Percentiles rank a stretch among this genome's conserved stretches.
Evolutionary conservation across 2,113 vertebrate species (phyloP).

Genomic region (Plecotus auritus): DNA sequence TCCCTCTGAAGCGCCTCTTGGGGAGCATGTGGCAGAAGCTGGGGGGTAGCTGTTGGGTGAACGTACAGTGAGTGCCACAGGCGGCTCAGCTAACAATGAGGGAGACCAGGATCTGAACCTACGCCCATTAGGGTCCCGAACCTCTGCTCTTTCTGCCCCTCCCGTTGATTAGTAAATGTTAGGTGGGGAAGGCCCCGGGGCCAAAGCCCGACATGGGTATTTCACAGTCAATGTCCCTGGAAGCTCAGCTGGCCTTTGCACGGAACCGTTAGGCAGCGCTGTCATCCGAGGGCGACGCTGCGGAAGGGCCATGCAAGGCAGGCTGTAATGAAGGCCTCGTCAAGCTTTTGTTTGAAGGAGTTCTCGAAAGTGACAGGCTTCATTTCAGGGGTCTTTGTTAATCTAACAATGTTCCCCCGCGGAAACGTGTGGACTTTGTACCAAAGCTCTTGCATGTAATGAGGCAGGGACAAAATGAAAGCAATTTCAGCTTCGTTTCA

Average conservation of each 20-base stretch:
- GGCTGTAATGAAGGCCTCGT: neutral
- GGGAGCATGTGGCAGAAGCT: neutral
- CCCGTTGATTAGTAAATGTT: neutral
- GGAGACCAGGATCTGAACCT: neutral
- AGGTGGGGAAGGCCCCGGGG: neutral
- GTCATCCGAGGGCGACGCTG: accelerated
- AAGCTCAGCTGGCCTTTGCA: neutral
- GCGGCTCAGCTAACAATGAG: neutral
- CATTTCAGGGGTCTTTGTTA: slow-evolving; percentile 38
- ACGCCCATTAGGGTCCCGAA: neutral
- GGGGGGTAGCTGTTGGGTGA: neutral
- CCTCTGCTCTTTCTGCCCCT: neutral
- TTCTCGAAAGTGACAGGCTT: slow-evolving; percentile 40
- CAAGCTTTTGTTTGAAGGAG: slow-evolving; percentile 1
- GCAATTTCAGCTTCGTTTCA: neutral
- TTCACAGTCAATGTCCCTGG: neutral
- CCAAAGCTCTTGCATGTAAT: neutral
- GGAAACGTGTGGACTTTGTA: neutral
- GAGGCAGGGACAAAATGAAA: slow-evolving; percentile 34
- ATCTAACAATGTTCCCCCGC: neutral
- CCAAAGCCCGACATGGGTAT: neutral
- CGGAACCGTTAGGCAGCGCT: neutral
- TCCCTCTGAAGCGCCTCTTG: neutral
- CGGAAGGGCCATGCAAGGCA: neutral
- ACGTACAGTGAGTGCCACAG: accelerated